Evolutionary conservation across 30 jellyfish, hydroid and myxozoan species (phyloP).

Genomic region (Aurelia coerulea): DNA sequence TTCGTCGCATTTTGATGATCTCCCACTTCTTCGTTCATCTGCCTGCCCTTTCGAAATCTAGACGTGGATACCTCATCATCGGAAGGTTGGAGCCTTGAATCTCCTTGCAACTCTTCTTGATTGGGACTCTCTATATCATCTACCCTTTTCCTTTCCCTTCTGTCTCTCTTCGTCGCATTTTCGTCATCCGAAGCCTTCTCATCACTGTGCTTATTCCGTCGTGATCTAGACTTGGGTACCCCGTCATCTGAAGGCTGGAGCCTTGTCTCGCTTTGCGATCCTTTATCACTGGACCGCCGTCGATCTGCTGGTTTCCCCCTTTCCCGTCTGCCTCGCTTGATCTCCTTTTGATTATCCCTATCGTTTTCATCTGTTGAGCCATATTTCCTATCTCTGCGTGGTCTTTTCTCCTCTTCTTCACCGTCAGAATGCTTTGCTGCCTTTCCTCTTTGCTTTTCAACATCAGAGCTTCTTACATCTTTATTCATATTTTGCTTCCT

Average conservation of each 20-base stretch:
- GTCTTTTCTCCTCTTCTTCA: neutral
- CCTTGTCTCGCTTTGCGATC: no score
- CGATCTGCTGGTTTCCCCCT: neutral
- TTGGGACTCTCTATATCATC: neutral
- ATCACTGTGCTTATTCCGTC: neutral
- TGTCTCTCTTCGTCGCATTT: neutral
- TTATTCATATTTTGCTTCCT: no score
- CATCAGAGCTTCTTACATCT: no score
- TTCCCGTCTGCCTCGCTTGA: slow-evolving; percentile 4
- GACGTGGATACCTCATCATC: no score
- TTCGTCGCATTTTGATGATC: no score
- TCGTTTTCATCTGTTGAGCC: neutral
- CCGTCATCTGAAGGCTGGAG: no score
- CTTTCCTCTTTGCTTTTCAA: no score
- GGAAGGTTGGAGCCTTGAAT: no score
- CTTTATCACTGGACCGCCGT: slow-evolving; percentile 1
- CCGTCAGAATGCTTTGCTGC: no score
- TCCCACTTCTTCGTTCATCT: no score
- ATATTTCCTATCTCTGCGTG: neutral
- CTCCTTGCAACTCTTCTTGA: neutral
- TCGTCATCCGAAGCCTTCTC: neutral
- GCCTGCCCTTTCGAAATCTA: no score
- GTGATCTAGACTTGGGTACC: no score
- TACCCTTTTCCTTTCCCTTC: neutral
- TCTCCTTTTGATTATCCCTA: neutral